These are phyloP conservation scores for Eupithecia exiguata DNA, from an alignment of 2,888 invertebrate genomes.

Conservation along the genomic window DNA sequence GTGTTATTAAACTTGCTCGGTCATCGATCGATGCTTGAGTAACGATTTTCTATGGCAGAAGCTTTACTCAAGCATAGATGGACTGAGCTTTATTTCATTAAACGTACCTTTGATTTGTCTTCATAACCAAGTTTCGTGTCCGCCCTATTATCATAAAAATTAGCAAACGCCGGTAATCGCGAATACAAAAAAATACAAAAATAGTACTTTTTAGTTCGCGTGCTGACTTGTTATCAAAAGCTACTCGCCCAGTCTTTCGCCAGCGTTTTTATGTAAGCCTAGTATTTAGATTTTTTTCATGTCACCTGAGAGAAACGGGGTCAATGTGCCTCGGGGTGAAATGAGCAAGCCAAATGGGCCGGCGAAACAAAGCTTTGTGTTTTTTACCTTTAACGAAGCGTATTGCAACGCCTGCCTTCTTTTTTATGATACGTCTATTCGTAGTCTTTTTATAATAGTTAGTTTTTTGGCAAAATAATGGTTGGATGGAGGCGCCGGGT, in stretches of 20 bases:
- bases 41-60: too few species aligned
- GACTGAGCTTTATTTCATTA: too few species aligned
- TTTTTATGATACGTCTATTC: not conserved
- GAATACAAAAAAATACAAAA: not conserved
- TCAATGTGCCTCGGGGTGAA: constrained; percentile 61
- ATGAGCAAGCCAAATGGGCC: constrained; percentile 53
- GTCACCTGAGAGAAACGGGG: constrained; percentile 61
- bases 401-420: not conserved
- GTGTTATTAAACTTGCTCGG: too few species aligned
- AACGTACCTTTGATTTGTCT: not conserved
- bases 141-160: not conserved
- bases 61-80: too few species aligned
- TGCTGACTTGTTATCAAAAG: constrained; percentile 29
- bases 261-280: constrained; percentile 63
- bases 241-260: constrained; percentile 41
- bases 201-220: not conserved
- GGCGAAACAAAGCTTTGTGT: constrained; percentile 35
- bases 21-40: too few species aligned
- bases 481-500: constrained; percentile 83
- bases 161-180: not conserved
- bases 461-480: constrained; percentile 19
- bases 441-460: not conserved
- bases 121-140: not conserved
- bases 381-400: not conserved
- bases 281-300: constrained; percentile 66